Percentiles rank a stretch among this genome's conserved stretches.
These are phyloP conservation scores for Lochmaea capreae DNA, from an alignment of 2,888 invertebrate genomes.

Conservation along the genomic window DNA sequence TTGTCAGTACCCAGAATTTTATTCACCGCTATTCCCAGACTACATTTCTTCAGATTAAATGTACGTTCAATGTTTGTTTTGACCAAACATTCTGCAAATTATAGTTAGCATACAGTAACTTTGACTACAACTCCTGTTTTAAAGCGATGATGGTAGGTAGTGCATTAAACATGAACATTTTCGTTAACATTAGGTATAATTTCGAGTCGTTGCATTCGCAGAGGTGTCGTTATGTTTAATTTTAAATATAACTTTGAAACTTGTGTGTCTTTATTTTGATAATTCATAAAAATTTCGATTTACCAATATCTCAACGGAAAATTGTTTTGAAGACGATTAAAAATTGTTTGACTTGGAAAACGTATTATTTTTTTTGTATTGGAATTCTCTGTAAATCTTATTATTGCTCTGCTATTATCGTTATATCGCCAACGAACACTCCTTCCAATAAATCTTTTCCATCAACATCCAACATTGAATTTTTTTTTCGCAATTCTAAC, in stretches of 20 bases:
- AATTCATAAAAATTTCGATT: not conserved
- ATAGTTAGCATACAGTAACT: not conserved
- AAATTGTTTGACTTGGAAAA: not conserved
- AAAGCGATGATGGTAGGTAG: not conserved
- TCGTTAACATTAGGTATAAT: not conserved
- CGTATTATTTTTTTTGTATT: not conserved
- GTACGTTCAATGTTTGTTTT: not conserved
- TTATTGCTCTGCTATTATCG: not conserved
- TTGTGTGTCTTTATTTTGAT: not conserved
- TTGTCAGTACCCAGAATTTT: too few species aligned
- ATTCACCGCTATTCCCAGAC: too few species aligned
- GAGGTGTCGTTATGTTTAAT: too few species aligned
- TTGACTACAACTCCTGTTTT: not conserved
- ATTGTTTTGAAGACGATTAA: not conserved
- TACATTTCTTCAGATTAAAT: not conserved
- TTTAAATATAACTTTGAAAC: not conserved
- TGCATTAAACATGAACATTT: not conserved
- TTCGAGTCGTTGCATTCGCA: not conserved
- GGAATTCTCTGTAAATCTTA: not conserved
- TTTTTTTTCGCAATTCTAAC: not conserved
- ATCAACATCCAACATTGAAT: not conserved
- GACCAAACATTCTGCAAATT: not conserved
- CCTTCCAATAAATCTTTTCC: not conserved
- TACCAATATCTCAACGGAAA: not conserved
- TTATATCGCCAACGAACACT: conserved; percentile 1